A percentile compares a stretch with the other conserved stretches of the same genome.
These are phyloP conservation scores for Enteromius thamalakanensis DNA, from an alignment of 2,797 vertebrate genomes.

Conservation along the genomic window DNA sequence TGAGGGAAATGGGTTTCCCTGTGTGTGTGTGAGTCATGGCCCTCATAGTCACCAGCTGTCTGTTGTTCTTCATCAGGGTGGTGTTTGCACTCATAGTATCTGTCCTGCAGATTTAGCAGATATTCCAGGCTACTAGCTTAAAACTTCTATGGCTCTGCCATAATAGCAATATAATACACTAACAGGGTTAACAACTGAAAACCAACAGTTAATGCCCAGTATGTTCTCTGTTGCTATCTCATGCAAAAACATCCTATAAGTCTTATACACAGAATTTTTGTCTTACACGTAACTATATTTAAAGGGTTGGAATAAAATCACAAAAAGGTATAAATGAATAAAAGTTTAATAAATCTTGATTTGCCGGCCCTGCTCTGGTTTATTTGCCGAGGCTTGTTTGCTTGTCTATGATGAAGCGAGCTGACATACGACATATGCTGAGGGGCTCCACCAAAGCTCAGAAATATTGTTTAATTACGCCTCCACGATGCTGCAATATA, in stretches of 20 bases:
- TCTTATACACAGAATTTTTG: neutral
- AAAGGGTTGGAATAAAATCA: constrained; percentile 48
- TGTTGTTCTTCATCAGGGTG: neutral
- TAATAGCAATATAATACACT: neutral
- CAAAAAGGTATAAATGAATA: constrained; percentile 52
- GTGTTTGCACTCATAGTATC: neutral
- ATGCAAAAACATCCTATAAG: constrained; percentile 13
- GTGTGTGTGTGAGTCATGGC: neutral
- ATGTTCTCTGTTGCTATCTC: too few relatives aligned
- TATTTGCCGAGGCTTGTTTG: constrained; percentile 62
- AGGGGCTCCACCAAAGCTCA: constrained; percentile 51
- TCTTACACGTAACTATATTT: constrained; percentile 58
- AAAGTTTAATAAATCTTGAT: constrained; percentile 72
- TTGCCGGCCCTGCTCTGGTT: constrained; percentile 64
- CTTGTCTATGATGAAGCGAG: constrained; percentile 71
- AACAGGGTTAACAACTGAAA: neutral
- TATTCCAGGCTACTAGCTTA: neutral
- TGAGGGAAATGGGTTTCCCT: neutral
- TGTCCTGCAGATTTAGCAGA: neutral
- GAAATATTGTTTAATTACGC: constrained; percentile 72
- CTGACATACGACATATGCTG: constrained; percentile 68
- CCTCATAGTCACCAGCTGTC: neutral
- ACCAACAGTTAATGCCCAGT: neutral
- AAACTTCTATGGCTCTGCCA: neutral
- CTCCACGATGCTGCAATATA: constrained; percentile 64